phyloP scores from a whole-genome alignment of 2,888 invertebrate species.

The Zaprionus obscuricornis region DNA sequence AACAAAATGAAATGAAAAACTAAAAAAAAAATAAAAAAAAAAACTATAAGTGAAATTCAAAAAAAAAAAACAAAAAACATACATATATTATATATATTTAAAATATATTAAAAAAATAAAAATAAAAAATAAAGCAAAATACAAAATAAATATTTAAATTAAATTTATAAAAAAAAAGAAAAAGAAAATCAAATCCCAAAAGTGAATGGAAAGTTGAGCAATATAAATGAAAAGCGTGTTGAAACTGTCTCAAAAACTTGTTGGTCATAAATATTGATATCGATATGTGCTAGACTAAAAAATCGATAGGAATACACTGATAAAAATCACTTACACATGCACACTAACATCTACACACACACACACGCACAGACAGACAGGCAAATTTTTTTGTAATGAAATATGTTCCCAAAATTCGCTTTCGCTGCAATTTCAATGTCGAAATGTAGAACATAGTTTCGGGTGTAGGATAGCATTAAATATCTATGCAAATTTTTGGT shows the following conservation, averaged over 20 bases:
- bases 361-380: conserved; percentile 14
- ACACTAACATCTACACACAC: conserved; percentile 39
- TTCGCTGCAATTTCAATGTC: no score
- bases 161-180: conserved; percentile 62
- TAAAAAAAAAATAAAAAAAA: conserved; percentile 44
- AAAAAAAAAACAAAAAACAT: conserved; percentile 61
- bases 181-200: conserved; percentile 50
- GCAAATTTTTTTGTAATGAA: no score
- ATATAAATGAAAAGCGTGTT: conserved; percentile 33
- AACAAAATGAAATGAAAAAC: conserved; percentile 21
- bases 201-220: conserved; percentile 54
- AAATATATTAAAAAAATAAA: conserved; percentile 73
- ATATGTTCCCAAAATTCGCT: no score
- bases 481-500: no score
- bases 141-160: conserved; percentile 59
- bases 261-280: conserved; percentile 17
- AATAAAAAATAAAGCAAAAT: conserved; percentile 30
- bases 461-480: no score
- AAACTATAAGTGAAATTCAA: conserved; percentile 69
- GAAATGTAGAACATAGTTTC: no score
- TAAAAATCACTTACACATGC: conserved; percentile 41
- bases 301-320: no score
- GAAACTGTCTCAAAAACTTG: conserved; percentile 24
- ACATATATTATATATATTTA: conserved; percentile 78
- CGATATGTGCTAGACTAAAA: no score